Conservation (phyloP, 1,140 invertebrate genomes). For the Calliphora vicina region DNA sequence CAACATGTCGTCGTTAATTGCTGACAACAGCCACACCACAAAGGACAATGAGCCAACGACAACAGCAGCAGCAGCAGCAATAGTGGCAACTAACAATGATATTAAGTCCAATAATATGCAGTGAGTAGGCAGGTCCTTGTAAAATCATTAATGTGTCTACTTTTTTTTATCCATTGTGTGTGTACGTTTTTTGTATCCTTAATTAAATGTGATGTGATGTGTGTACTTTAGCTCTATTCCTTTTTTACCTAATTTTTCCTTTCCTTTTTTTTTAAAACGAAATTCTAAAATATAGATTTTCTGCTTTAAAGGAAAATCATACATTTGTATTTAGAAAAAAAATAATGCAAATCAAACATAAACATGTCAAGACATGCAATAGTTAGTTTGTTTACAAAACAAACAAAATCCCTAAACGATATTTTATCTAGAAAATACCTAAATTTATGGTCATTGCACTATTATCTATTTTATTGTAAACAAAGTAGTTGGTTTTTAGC, state of each 20-base stretch:
- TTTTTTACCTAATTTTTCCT: no score
- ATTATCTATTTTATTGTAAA: no score
- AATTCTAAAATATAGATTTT: no score
- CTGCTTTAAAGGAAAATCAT: no score
- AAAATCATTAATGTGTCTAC: background rate
- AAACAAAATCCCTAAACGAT: background rate
- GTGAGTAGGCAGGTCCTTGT: background rate
- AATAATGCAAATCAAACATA: no score
- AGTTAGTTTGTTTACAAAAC: background rate
- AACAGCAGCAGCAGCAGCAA: background rate
- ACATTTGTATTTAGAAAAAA: background rate
- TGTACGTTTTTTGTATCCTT: no score
- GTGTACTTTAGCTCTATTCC: no score
- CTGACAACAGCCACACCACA: no score
- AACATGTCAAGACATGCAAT: background rate
- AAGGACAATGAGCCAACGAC: background rate
- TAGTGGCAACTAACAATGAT: background rate
- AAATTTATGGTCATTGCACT: background rate
- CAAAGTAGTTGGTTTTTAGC: no score
- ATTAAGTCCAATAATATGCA: background rate
- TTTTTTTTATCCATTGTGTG: background rate
- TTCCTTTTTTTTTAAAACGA: no score
- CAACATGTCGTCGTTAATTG: no score
- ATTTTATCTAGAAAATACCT: background rate
- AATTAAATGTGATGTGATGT: no score